These are phyloP conservation scores for Meloidogyne hapla DNA, from an alignment of 1,140 invertebrate genomes.

Conservation along the genomic window DNA sequence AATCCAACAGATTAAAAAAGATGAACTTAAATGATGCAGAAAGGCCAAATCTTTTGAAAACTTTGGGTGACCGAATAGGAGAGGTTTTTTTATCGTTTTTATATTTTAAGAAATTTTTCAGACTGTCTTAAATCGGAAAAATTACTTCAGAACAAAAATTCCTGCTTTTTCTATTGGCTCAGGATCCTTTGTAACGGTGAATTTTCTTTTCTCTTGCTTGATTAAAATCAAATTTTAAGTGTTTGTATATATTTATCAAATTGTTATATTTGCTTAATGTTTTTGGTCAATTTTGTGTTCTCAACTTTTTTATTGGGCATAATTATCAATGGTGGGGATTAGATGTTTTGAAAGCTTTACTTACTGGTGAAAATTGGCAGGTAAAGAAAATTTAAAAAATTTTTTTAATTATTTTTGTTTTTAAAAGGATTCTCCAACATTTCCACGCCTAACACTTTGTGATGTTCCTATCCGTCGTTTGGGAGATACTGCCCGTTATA, in stretches of 20 bases:
- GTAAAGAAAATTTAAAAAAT: background rate
- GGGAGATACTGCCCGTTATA: conserved; percentile 45
- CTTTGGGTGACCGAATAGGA: background rate
- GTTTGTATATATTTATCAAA: conserved; percentile 66
- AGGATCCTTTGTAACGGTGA: background rate
- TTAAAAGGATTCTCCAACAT: background rate
- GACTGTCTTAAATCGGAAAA: background rate
- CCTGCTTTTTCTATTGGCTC: background rate
- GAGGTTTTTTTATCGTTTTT: background rate
- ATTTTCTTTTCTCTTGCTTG: too few species aligned
- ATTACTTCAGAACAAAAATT: background rate
- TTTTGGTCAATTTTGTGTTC: conserved; percentile 66
- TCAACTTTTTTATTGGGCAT: conserved; percentile 66
- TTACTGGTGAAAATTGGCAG: conserved; percentile 64
- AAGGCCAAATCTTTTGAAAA: background rate
- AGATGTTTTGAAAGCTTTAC: conserved; percentile 64
- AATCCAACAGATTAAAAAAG: background rate
- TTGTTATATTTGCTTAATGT: conserved; percentile 66
- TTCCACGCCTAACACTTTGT: conserved; percentile 5
- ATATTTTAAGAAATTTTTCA: background rate
- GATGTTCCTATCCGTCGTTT: conserved; percentile 57
- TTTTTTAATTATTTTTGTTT: background rate
- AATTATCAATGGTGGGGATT: conserved; percentile 66
- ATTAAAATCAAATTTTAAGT: conserved; percentile 13
- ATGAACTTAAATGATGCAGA: background rate